Percentiles rank a stretch among this genome's conserved stretches.
Evolutionary conservation across 2,113 vertebrate species (phyloP).

Genomic region (Platysternon megacephalum): DNA sequence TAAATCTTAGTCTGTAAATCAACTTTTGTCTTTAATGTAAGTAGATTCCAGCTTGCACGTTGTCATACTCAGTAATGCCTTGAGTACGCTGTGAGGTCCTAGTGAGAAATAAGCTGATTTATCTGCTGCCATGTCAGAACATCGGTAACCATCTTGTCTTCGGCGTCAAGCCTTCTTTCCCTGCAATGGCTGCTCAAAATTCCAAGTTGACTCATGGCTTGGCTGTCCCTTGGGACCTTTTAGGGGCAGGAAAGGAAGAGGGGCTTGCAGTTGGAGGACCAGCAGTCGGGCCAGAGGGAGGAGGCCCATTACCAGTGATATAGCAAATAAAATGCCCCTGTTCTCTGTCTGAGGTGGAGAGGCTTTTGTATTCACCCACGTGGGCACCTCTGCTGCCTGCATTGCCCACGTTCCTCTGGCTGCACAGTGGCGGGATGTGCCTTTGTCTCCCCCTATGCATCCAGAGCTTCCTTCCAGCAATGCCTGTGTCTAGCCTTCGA

Average conservation of each 20-base stretch:
- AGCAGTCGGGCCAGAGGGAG: background rate
- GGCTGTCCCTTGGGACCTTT: background rate
- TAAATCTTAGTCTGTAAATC: background rate
- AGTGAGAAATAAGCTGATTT: background rate
- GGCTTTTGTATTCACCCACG: background rate
- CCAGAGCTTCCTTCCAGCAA: background rate
- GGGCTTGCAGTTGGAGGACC: background rate
- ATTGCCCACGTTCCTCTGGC: background rate
- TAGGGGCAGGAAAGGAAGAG: background rate
- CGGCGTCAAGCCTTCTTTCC: background rate
- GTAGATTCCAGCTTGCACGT: background rate
- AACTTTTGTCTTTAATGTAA: background rate
- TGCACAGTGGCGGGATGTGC: background rate
- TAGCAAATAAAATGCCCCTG: background rate
- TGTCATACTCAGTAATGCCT: background rate
- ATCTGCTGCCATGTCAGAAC: background rate
- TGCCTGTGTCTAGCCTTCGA: background rate
- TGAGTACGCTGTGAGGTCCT: background rate
- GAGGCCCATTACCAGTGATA: background rate
- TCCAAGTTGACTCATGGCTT: background rate
- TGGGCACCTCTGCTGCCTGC: background rate
- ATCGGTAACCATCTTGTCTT: background rate
- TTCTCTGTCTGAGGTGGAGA: background rate
- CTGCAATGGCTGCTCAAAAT: background rate
- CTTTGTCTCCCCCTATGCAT: background rate